Percentiles rank a stretch among this genome's conserved stretches.
phyloP scores from a whole-genome alignment of 2,113 vertebrate species.

The Mobula hypostoma region DNA sequence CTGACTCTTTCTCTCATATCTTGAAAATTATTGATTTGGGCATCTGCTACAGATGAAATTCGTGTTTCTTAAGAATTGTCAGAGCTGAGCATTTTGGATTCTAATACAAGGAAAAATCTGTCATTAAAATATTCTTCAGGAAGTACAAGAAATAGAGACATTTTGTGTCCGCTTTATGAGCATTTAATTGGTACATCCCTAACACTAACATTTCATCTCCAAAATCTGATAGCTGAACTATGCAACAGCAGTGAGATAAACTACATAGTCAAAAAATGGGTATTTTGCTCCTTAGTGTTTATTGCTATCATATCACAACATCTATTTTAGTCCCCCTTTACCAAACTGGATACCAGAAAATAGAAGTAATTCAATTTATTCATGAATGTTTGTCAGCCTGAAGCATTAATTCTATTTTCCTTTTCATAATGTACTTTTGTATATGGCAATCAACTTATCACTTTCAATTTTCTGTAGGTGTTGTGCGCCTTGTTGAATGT shows the following conservation, averaged over 20 bases:
- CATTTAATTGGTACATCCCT: neutral
- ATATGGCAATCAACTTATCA: no score
- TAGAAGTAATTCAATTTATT: no score
- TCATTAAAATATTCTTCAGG: neutral
- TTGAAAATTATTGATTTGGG: neutral
- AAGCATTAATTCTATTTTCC: no score
- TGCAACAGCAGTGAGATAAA: neutral
- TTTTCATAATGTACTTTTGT: no score
- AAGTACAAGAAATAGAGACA: neutral
- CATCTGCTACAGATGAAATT: neutral
- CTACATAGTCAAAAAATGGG: neutral
- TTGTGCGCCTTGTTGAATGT: no score
- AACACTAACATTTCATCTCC: neutral
- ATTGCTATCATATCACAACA: neutral
- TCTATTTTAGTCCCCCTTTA: neutral
- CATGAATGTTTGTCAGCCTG: no score
- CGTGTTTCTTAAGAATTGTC: neutral
- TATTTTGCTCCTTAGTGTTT: neutral
- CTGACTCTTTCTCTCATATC: neutral
- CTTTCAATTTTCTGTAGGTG: no score
- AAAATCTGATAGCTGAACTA: neutral
- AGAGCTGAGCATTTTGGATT: neutral
- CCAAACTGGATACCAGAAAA: no score
- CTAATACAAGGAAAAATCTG: neutral
- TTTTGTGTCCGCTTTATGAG: neutral